Evolutionary conservation across 2,797 vertebrate genomes (phyloP), one percentile per base, ranked within the genome.

Genomic region (Mormyrops attenuatus): DNA sequence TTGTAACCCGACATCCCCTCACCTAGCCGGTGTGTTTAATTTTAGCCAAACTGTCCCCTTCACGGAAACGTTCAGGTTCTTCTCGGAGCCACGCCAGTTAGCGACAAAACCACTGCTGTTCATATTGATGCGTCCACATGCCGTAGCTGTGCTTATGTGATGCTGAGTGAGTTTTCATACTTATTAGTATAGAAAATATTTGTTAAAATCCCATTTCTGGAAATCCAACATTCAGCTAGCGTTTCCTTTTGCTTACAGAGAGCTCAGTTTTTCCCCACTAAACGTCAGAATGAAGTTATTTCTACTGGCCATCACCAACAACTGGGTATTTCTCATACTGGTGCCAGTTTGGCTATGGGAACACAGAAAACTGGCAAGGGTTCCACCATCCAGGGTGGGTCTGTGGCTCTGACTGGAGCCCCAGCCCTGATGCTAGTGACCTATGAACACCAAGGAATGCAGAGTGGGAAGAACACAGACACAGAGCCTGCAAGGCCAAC

Each of bases 301-400:
- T 30, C 30, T 87, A 34, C 11, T 41, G 15, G 26, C 15, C 52
- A 15, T 11, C 20, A 34, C 26, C 26, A 41, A 87, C 13, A 41
- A 15, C 7, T 57, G 50, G 30, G 30, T 30, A 88, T 86, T 82
- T 84, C 52, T 89, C 77, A 7, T 38, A 47, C 85, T 50, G 90
- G 57, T 89, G 92, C 91, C 93, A 93, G 91, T 69, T 69, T 50
- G 63, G 57, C 87, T 11, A 88, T 49, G 20, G 34, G 34, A 41
- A 20, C 13, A 77, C 34, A 77, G 69, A 2, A 41, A 17, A 84
- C 20, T 49, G 20, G 44, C 20, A 49, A 9, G 38, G 38, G 8
- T 11, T 84, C 44, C 80, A 84, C 38, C 38, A 49, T n/a, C 41
- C n/a, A 47, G 44, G 44, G 44, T 38, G 34, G 69, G 41, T 77